Conservation (phyloP, 2,888 invertebrate species). For the Xylota sylvarum region DNA sequence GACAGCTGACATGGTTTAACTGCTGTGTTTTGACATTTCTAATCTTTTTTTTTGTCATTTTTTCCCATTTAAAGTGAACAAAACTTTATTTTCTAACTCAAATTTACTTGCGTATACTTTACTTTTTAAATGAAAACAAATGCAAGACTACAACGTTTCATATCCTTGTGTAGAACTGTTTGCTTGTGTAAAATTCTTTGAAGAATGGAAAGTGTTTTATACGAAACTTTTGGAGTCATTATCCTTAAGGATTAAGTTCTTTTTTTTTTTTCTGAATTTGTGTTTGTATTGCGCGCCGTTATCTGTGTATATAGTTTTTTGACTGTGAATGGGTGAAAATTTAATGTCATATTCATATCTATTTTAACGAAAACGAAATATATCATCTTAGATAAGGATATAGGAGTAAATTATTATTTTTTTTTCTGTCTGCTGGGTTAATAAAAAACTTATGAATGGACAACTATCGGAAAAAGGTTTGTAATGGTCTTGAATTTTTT, state of each 20-base stretch:
- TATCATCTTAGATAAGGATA: slow-evolving; percentile 22
- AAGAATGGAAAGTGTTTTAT: slow-evolving; percentile 36
- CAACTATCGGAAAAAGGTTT: slow-evolving; percentile 84
- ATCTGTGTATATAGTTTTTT: not conserved
- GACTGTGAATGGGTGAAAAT: slow-evolving; percentile 1
- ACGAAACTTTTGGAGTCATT: slow-evolving; percentile 15
- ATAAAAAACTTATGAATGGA: slow-evolving; percentile 81
- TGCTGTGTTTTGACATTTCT: slow-evolving; percentile 41
- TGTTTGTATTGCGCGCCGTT: slow-evolving; percentile 7
- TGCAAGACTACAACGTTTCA: not conserved
- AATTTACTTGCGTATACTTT: not conserved
- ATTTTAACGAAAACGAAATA: not conserved
- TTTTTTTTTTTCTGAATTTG: slow-evolving; percentile 4
- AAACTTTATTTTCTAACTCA: no score
- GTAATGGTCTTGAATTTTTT: slow-evolving; percentile 49
- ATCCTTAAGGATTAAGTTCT: slow-evolving; percentile 14
- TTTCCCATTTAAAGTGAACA: slow-evolving; percentile 7
- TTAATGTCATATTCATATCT: slow-evolving; percentile 22
- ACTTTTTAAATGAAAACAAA: slow-evolving; percentile 23
- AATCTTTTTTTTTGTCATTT: not conserved
- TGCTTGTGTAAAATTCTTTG: slow-evolving; percentile 2
- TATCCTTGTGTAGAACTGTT: not conserved
- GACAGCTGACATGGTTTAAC: slow-evolving; percentile 77
- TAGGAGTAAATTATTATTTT: slow-evolving; percentile 26
- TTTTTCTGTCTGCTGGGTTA: slow-evolving; percentile 22